These are phyloP conservation scores for Schizothorax lantsangensis DNA, from an alignment of 2,797 vertebrate genomes.

Conservation along the genomic window DNA sequence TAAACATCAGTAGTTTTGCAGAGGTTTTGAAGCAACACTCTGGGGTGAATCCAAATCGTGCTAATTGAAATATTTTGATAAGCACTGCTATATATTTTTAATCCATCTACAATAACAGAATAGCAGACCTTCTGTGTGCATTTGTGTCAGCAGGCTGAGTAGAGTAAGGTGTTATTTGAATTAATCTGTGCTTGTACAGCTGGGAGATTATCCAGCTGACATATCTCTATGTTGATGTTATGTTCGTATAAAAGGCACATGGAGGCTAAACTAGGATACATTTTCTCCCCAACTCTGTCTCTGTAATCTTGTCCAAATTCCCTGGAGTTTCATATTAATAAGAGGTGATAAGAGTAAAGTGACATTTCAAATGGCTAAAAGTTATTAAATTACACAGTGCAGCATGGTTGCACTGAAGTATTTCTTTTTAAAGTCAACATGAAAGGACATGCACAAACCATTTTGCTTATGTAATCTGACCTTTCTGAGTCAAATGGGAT, in stretches of 20 bases:
- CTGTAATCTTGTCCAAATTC: constrained; percentile 32
- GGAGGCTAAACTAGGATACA: constrained; percentile 35
- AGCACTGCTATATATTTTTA: background rate
- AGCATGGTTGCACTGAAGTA: background rate
- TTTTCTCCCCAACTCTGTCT: background rate
- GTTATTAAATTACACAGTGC: constrained; percentile 12
- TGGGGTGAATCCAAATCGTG: background rate
- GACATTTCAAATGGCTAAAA: constrained; percentile 16
- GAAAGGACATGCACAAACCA: background rate
- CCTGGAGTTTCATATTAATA: constrained; percentile 8
- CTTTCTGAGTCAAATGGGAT: background rate
- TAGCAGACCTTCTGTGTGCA: constrained; percentile 47
- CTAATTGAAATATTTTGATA: constrained; percentile 30
- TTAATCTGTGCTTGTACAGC: constrained; percentile 52
- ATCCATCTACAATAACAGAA: constrained; percentile 1
- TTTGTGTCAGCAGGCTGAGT: constrained; percentile 38
- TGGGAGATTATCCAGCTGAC: constrained; percentile 45
- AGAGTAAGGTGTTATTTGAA: constrained; percentile 45
- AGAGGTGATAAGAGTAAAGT: constrained; percentile 11
- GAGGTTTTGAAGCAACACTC: background rate
- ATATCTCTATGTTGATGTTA: constrained; percentile 38
- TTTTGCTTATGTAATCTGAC: constrained; percentile 10
- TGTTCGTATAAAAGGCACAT: constrained; percentile 33
- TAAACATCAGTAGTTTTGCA: constrained; percentile 24
- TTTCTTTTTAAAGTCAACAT: constrained; percentile 11